Conservation (phyloP, 2,888 invertebrate genomes). For the Autographa pulchrina region DNA sequence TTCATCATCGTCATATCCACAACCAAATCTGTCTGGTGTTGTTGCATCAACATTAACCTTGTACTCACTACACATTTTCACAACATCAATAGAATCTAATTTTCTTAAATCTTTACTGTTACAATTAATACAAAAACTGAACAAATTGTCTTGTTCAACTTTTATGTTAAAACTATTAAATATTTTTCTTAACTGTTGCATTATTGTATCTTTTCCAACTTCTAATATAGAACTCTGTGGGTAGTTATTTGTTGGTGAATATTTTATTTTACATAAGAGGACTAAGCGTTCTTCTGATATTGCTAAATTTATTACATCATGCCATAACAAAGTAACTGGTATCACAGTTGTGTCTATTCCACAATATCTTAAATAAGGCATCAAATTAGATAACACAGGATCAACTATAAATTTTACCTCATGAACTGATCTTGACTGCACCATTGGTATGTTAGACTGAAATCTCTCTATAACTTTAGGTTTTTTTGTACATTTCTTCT, state of each 20-base stretch:
- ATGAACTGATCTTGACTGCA: constrained; percentile 64
- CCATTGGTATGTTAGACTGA: constrained; percentile 58
- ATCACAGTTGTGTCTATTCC: constrained; percentile 91
- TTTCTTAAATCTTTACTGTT: constrained; percentile 76
- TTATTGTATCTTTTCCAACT: constrained; percentile 86
- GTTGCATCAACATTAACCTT: constrained; percentile 51
- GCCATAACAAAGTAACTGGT: constrained; percentile 88
- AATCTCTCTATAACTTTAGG: constrained; percentile 72
- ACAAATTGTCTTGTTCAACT: constrained; percentile 91
- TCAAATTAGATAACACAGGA: constrained; percentile 71
- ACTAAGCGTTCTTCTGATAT: constrained; percentile 78
- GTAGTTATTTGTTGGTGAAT: constrained; percentile 89
- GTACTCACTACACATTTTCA: constrained; percentile 72
- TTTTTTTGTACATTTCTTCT: constrained; percentile 83
- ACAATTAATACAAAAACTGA: constrained; percentile 92
- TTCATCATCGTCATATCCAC: constrained; percentile 71
- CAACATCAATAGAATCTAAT: constrained; percentile 71
- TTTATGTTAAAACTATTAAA: constrained; percentile 91
- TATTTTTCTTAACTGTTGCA: constrained; percentile 92
- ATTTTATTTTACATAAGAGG: constrained; percentile 79
- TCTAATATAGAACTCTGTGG: constrained; percentile 86
- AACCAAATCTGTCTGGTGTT: constrained; percentile 29
- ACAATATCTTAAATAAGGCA: constrained; percentile 81
- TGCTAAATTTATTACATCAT: constrained; percentile 80
- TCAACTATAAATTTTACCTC: constrained; percentile 80